A percentile compares a stretch with the other conserved stretches of the same genome.
Conservation (phyloP, 2,888 invertebrate genomes). For the Parnassius orleans region DNA sequence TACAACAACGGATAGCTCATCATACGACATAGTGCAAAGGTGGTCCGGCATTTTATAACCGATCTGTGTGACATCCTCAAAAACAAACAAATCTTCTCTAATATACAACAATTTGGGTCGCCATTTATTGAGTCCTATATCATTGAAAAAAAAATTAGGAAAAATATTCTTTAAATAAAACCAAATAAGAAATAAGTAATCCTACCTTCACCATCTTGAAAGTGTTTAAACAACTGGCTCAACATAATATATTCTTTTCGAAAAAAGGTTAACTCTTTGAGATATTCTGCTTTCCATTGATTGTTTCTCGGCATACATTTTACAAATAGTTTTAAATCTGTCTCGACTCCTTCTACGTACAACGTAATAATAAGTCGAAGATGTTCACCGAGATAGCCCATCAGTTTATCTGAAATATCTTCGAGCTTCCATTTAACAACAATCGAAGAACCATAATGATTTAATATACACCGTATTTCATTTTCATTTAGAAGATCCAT, state of each 20-base stretch:
- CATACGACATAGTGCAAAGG: slow-evolving; percentile 48
- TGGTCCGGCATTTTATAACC: slow-evolving; percentile 59
- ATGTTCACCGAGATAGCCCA: slow-evolving; percentile 69
- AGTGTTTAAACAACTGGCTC: slow-evolving; percentile 52
- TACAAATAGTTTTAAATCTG: slow-evolving; percentile 72
- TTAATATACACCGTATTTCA: slow-evolving; percentile 49
- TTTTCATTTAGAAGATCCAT: slow-evolving; percentile 48
- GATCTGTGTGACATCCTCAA: slow-evolving; percentile 58
- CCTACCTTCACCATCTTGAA: slow-evolving; percentile 52
- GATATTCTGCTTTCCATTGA: slow-evolving; percentile 64
- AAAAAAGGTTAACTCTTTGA: slow-evolving; percentile 56
- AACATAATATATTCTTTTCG: slow-evolving; percentile 62
- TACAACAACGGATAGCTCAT: slow-evolving; percentile 63
- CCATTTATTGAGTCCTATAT: slow-evolving; percentile 54
- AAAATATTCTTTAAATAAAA: slow-evolving; percentile 1
- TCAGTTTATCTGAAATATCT: slow-evolving; percentile 51
- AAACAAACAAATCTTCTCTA: slow-evolving; percentile 60
- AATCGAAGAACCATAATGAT: slow-evolving; percentile 41
- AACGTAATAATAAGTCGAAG: slow-evolving; percentile 46
- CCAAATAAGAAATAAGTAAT: not conserved
- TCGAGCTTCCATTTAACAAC: slow-evolving; percentile 47
- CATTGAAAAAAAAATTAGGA: slow-evolving; percentile 5
- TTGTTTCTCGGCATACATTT: slow-evolving; percentile 81
- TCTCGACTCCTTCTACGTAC: slow-evolving; percentile 39
- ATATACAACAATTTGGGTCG: slow-evolving; percentile 52